A percentile compares a stretch with the other conserved stretches of the same genome.
These are phyloP conservation scores for Buathra laborator DNA, from an alignment of 2,888 invertebrate genomes.

Conservation along the genomic window DNA sequence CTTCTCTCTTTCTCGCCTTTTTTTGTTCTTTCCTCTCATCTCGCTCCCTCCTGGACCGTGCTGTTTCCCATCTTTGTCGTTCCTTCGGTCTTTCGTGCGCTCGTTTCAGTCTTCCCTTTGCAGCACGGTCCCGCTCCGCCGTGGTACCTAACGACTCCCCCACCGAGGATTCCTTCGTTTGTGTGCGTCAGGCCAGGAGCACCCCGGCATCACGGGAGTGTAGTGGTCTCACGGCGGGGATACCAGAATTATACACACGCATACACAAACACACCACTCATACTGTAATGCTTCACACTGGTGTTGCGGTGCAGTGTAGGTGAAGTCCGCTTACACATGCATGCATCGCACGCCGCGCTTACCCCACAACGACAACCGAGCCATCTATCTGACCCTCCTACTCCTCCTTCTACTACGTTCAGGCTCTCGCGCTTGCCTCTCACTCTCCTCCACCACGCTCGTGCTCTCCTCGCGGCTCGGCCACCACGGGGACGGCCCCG, in stretches of 20 bases:
- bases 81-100: constrained; percentile 62
- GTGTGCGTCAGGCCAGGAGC: constrained; percentile 47
- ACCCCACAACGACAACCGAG: constrained; percentile 73
- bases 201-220: constrained; percentile 72
- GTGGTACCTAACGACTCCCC: constrained; percentile 79
- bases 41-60: constrained; percentile 50
- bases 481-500: constrained; percentile 68
- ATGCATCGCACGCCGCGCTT: constrained; percentile 54
- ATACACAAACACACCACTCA: constrained; percentile 15
- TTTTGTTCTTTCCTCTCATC: constrained; percentile 69
- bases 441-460: constrained; percentile 72
- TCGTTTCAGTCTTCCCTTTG: constrained; percentile 65
- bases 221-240: constrained; percentile 73
- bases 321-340: constrained; percentile 45
- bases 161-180: constrained; percentile 70
- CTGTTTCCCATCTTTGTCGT: constrained; percentile 63
- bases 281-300: constrained; percentile 5
- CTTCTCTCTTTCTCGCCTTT: constrained; percentile 64
- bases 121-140: constrained; percentile 63
- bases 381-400: constrained; percentile 79
- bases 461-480: constrained; percentile 68
- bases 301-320: constrained; percentile 18
- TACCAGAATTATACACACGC: constrained; percentile 84
- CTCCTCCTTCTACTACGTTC: constrained; percentile 67
- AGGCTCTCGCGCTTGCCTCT: constrained; percentile 49